Percentiles rank a stretch among this genome's conserved stretches.
phyloP scores from a whole-genome alignment of 2,113 vertebrate genomes.

The Zeus faber region DNA sequence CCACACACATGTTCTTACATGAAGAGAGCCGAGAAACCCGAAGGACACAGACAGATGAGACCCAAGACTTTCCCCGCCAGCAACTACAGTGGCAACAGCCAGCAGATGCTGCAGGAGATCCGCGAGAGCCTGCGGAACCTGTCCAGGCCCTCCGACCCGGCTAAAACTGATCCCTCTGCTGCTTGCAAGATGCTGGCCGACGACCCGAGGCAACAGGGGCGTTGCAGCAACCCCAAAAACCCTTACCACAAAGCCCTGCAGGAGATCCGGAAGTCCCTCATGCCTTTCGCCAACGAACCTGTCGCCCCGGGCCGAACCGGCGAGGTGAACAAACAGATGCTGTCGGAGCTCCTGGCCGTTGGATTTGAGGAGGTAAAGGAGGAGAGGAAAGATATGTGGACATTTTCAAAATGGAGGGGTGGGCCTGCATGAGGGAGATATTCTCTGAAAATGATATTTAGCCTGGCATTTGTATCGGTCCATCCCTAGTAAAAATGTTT shows the following conservation, averaged over 20 bases:
- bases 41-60: conserved; percentile 97
- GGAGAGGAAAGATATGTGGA: conserved; percentile 10
- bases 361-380: conserved; percentile 93
- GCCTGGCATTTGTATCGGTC: too few species aligned
- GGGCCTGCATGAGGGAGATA: too few species aligned
- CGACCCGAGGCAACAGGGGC: conserved; percentile 85
- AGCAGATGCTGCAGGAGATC: conserved; percentile 98
- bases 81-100: conserved; percentile 92
- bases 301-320: conserved; percentile 69
- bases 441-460: too few species aligned
- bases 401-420: too few species aligned
- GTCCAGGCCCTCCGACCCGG: conserved; percentile 86
- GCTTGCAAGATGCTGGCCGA: conserved; percentile 79
- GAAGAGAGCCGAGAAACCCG: conserved; percentile 97
- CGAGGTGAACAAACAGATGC: conserved; percentile 87
- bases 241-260: conserved; percentile 90
- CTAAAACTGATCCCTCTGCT: conserved; percentile 77
- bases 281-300: conserved; percentile 88
- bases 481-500: conserved; percentile 53
- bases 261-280: conserved; percentile 91
- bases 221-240: conserved; percentile 83
- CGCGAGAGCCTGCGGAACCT: conserved; percentile 92
- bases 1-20: conserved; percentile 92
- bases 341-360: conserved; percentile 80
- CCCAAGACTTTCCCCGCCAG: conserved; percentile 97